Conservation (phyloP, 2,113 vertebrate species). For the Varanus salvator region DNA sequence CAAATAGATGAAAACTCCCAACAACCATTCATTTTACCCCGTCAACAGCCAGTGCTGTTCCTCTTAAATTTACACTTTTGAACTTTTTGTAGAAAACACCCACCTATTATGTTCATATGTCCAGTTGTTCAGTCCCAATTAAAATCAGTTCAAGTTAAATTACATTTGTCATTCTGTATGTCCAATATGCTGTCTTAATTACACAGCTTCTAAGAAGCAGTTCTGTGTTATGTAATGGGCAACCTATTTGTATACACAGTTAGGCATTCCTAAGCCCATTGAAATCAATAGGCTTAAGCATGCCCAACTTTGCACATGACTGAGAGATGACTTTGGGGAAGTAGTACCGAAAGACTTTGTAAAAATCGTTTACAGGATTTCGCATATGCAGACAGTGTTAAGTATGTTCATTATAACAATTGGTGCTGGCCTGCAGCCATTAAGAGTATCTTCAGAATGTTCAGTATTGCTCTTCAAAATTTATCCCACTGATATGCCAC, state of each 20-base stretch:
- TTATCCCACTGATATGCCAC: slow-evolving; percentile 47
- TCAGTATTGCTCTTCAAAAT: slow-evolving; percentile 38
- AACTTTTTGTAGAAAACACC: not conserved
- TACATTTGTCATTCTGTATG: not conserved
- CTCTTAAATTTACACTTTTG: not conserved
- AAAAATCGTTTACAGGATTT: not conserved
- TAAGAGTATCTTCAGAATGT: slow-evolving; percentile 30
- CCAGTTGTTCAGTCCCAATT: not conserved
- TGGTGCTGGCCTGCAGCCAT: not conserved
- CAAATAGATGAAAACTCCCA: not conserved
- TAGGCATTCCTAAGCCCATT: not conserved
- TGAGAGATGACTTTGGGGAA: not conserved
- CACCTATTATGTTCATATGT: not conserved
- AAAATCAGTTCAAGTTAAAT: not conserved
- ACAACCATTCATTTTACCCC: not conserved
- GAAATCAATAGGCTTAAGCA: not conserved
- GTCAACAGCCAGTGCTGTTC: not conserved
- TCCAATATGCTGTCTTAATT: not conserved
- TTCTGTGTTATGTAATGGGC: not conserved
- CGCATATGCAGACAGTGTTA: not conserved
- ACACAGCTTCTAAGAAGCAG: not conserved
- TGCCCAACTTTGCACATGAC: not conserved
- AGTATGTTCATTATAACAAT: slow-evolving; percentile 36
- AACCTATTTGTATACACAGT: not conserved
- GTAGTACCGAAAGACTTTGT: not conserved